Evolutionary conservation across 2,113 vertebrate species (phyloP).

Genomic region (Nansenia antarctica): DNA sequence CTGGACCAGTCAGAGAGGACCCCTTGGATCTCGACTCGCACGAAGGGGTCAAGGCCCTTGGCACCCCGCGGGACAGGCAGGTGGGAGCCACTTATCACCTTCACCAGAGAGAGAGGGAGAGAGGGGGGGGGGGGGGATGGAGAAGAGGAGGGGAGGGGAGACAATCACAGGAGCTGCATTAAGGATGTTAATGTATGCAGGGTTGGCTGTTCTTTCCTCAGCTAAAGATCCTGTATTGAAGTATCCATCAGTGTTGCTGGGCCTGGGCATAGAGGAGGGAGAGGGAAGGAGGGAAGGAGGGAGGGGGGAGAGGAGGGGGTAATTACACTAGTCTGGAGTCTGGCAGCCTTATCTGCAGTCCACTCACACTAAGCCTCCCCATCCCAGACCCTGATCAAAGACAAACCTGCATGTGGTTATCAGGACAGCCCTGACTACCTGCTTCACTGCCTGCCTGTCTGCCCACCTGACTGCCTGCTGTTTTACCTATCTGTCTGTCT

Average conservation of each 20-base stretch:
- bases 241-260: neutral
- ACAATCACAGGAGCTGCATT: no score
- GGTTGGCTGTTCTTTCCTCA: conserved; percentile 20
- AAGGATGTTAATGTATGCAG: neutral
- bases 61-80: conserved; percentile 57
- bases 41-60: conserved; percentile 74
- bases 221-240: neutral
- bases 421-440: conserved; percentile 36
- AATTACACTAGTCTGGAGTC: conserved; percentile 45
- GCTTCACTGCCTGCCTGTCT: conserved; percentile 16
- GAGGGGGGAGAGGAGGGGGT: conserved; percentile 3
- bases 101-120: conserved; percentile 17
- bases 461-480: neutral
- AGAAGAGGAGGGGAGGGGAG: no score
- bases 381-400: conserved; percentile 52
- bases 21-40: conserved; percentile 82
- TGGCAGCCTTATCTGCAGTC: conserved; percentile 53
- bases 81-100: conserved; percentile 87
- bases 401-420: conserved; percentile 65
- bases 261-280: conserved; percentile 9
- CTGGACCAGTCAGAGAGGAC: conserved; percentile 70
- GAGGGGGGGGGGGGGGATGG: no score
- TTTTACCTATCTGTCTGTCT: no score
- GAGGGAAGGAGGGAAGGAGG: neutral
- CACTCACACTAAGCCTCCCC: conserved; percentile 25